Conservation (phyloP, 2,113 vertebrate species). For the Sinocyclocheilus anshuiensis region DNA sequence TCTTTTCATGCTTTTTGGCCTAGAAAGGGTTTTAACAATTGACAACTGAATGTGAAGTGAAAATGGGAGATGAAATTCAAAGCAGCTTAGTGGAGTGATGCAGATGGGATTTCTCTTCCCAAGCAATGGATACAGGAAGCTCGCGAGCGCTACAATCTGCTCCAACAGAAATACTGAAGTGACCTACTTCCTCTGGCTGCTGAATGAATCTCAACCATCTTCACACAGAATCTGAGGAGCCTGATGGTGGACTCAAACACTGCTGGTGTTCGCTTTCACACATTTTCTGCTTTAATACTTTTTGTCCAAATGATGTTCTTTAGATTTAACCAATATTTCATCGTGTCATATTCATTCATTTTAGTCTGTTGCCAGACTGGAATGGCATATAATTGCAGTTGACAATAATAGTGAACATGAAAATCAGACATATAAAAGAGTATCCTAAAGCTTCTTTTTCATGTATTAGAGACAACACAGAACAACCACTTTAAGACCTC, state of each 20-base stretch:
- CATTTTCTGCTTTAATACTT: too few relatives aligned
- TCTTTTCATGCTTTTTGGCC: slow-evolving; percentile 59
- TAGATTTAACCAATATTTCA: too few relatives aligned
- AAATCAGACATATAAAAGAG: not conserved
- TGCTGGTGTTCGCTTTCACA: too few relatives aligned
- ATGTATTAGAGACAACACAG: not conserved
- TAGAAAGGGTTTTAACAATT: slow-evolving; percentile 30
- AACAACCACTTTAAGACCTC: not conserved
- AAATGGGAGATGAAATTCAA: slow-evolving; percentile 62
- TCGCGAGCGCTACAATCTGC: slow-evolving; percentile 67
- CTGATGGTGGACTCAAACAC: not conserved
- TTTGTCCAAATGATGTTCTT: too few relatives aligned
- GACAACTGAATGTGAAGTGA: slow-evolving; percentile 37
- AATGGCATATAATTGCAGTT: not conserved
- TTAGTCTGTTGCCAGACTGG: too few relatives aligned
- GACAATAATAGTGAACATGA: not conserved
- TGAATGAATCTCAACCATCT: slow-evolving; percentile 68
- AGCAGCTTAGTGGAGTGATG: slow-evolving; percentile 74
- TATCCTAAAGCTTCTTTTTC: too few relatives aligned
- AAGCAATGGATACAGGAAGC: slow-evolving; percentile 62
- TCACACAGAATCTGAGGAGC: slow-evolving; percentile 19
- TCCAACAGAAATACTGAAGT: slow-evolving; percentile 69
- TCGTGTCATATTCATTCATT: not conserved
- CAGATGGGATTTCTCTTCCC: slow-evolving; percentile 66
- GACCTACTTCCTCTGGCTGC: slow-evolving; percentile 76